Conservation (phyloP, 2,113 vertebrate species). For the Eurystomus gularis region DNA sequence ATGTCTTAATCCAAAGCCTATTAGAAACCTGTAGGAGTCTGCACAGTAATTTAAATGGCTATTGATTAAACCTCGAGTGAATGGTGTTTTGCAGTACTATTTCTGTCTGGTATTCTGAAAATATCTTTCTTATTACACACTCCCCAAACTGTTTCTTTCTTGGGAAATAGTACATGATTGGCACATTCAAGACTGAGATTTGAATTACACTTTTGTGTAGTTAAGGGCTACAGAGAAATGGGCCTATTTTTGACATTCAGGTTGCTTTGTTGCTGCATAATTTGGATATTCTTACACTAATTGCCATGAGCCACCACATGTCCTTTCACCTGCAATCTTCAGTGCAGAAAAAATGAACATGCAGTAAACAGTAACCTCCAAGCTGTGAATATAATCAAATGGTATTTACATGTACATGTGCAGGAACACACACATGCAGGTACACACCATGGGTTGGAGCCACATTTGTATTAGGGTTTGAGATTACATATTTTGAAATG, state of each 20-base stretch:
- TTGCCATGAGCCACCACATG: neutral
- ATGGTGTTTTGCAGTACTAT: neutral
- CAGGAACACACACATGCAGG: neutral
- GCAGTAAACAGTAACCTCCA: neutral
- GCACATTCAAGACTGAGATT: neutral
- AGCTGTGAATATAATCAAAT: neutral
- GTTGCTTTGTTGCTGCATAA: neutral
- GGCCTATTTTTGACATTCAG: neutral
- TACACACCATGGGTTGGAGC: rapidly evolving
- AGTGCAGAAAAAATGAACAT: neutral
- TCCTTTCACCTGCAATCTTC: neutral
- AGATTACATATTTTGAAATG: neutral
- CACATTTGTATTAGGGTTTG: neutral
- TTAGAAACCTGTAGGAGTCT: neutral
- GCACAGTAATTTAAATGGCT: neutral
- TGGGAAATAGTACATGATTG: neutral
- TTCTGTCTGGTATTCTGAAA: neutral
- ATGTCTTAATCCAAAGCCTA: neutral
- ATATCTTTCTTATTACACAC: neutral
- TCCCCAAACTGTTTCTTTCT: neutral
- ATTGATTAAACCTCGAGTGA: neutral
- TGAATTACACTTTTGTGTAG: neutral
- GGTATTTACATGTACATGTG: rapidly evolving
- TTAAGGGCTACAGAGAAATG: neutral
- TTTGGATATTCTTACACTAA: neutral